Percentiles rank a stretch among this genome's conserved stretches.
phyloP scores from a whole-genome alignment of 1,140 invertebrate species.

The Drosophila erecta region DNA sequence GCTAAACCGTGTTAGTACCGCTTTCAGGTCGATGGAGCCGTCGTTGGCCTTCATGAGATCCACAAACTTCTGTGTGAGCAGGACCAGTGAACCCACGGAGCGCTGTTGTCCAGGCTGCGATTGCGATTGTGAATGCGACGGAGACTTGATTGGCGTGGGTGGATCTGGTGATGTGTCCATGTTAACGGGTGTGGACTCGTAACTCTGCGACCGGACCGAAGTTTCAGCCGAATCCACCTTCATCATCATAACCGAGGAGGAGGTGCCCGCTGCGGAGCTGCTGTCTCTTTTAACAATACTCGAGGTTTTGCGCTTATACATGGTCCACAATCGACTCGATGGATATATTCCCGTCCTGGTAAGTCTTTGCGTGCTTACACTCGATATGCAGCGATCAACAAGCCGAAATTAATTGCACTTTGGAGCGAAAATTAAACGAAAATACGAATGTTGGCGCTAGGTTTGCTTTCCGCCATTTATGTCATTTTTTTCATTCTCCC shows the following conservation, averaged over 20 bases:
- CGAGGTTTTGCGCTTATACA: slow-evolving; percentile 73
- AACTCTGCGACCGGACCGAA: slow-evolving; percentile 23
- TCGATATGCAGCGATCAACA: slow-evolving; percentile 22
- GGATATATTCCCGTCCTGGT: slow-evolving; percentile 30
- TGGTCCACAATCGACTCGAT: slow-evolving; percentile 48
- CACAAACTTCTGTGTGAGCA: slow-evolving; percentile 80
- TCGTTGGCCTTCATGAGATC: slow-evolving; percentile 77
- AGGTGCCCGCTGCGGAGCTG: slow-evolving; percentile 45
- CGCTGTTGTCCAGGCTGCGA: slow-evolving; percentile 56
- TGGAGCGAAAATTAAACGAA: slow-evolving; percentile 60
- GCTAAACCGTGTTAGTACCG: slow-evolving; percentile 32
- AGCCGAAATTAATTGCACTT: slow-evolving; percentile 33
- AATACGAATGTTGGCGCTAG: slow-evolving; percentile 83
- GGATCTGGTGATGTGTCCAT: slow-evolving; percentile 46
- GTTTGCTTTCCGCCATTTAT: slow-evolving; percentile 80
- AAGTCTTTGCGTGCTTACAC: slow-evolving; percentile 17
- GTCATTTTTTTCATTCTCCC: slow-evolving; percentile 81
- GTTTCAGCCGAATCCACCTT: slow-evolving; percentile 33
- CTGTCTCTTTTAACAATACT: slow-evolving; percentile 56
- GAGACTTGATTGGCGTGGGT: slow-evolving; percentile 31
- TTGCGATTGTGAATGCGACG: slow-evolving; percentile 16
- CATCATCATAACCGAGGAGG: slow-evolving; percentile 32
- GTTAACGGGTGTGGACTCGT: slow-evolving; percentile 16
- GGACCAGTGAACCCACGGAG: slow-evolving; percentile 74
- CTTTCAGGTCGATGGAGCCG: slow-evolving; percentile 74